Base-by-base conservation (phyloP, 2,888 invertebrate genomes). In the Drymonia ruficornis region DNA sequence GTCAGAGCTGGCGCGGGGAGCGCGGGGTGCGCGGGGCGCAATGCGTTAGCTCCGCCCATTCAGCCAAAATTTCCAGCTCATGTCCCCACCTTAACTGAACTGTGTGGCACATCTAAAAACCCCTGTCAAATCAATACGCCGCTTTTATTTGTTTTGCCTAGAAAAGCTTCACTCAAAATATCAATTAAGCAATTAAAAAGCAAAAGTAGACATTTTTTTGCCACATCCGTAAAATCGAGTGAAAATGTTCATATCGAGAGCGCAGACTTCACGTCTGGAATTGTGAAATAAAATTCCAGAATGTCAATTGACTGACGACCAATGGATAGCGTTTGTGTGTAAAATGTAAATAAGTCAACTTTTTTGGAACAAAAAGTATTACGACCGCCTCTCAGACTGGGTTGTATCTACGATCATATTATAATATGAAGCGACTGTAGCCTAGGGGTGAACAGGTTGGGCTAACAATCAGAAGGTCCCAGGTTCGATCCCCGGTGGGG, bases 301-400 rank as follows among this genome's bases (percentile, higher is more conserved):
- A 63, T 61, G 66, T 66, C 69, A 69, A 71, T 70, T 70, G 70
- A 70, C 61, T 71, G 70, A 69, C 69, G 72, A 71, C 59, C 70
- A 70, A 61, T 68, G 66, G 69, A 70, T 70, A 70, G 70, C 69
- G 66, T 70, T 70, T 68, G 63, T 68, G 57, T 70, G 70, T 70
- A 70, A 70, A 71, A 70, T 70, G 70, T 71, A 70, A 70, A 70
- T 70, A 71, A 70, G 72, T 71, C 70, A 67, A 57, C 63, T 65
- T 70, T 65, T 69, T 68, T 68, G 31, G 62, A 18, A 56, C 49
- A 44, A 49, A 52, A 40, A 52, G 54, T 49, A 16, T 38, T 45
- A 7, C 23, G 63, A 54, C 28, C 46, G 61, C 46, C 49, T 52
- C 8, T 83, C 59, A 84, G 81, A 84, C 79, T 65, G 69, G 16